Base-by-base conservation (phyloP, 2,888 invertebrate genomes). In the Holacanthella duospinosa region DNA sequence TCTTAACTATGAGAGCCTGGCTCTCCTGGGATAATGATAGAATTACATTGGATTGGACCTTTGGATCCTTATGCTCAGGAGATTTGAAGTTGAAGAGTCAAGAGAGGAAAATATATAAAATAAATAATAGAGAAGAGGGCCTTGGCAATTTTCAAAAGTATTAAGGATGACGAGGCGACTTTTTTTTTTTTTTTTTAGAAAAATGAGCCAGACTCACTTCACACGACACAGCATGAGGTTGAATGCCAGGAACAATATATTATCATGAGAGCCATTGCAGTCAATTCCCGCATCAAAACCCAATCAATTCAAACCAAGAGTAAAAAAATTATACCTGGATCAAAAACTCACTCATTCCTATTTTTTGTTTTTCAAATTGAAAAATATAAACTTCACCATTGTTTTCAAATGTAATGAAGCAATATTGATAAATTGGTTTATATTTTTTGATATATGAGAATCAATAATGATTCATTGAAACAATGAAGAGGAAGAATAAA, bases 161-260 rank as follows among this genome's bases (percentile, higher is more conserved):
- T 65, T 59, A 61, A 64, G 69, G 55, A 69, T 69, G 69, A 69
- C 69, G 62, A 55, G 59, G 67, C 67, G 53, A 64, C 64, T 64
- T 61, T 55, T n/a, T n/a, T n/a, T n/a, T n/a, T n/a, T n/a, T n/a
- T n/a, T n/a, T n/a, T 48, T 6, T 55, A 48, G 61, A 59, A 55
- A 59, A 61, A 59, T 27, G 54, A 55, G 44, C 62, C 54, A 64
- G 57, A 62, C 64, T 66, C 61, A 63, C 65, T 67, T 63, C 63
- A 63, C 61, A 62, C 59, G 60, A 61, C 69, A 60, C 69, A 69
- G 67, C 69, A 67, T 67, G 69, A 63, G 69, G 64, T 21, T 64
- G 62, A 64, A 67, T 67, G 67, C 67, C 64, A 63, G 66, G 55
- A 64, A 65, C 61, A 64, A 57, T 43, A 36, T 64, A 61, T 64